Evolutionary conservation across 2,888 invertebrate genomes (phyloP).

Genomic region (Oligia fasciuncula): DNA sequence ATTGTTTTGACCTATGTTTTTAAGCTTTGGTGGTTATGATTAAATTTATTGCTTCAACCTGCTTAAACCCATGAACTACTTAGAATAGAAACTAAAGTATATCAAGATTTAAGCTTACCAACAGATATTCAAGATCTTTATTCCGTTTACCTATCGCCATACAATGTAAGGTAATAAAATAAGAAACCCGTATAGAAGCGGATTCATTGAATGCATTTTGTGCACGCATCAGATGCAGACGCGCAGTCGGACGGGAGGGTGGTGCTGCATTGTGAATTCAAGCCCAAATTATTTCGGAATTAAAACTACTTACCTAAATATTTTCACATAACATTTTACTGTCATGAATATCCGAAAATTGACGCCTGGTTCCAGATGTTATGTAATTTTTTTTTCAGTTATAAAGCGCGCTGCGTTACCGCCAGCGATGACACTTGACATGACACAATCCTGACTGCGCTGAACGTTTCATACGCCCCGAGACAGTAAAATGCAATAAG

Average conservation of each 20-base stretch:
- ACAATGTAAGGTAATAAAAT: conserved; percentile 7
- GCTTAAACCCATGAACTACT: not conserved
- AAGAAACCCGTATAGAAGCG: not conserved
- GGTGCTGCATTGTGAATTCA: no score
- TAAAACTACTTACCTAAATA: no score
- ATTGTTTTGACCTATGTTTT: not conserved
- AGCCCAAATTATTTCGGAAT: no score
- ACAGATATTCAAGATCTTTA: conserved; percentile 20
- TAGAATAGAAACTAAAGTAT: not conserved
- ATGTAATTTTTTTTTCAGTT: not conserved
- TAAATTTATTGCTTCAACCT: not conserved
- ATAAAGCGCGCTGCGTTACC: not conserved
- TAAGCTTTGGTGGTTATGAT: not conserved
- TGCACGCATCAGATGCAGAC: not conserved
- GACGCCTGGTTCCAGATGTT: no score
- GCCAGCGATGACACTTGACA: no score
- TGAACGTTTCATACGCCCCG: not conserved
- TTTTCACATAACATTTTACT: no score
- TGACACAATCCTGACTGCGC: not conserved
- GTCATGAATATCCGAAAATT: no score
- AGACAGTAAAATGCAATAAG: not conserved
- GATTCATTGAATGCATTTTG: not conserved
- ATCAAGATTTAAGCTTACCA: conserved; percentile 16
- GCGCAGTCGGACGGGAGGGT: no score
- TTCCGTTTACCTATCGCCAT: conserved; percentile 5